Evolutionary conservation across 2,797 vertebrate genomes (phyloP).

Genomic region (Heliangelus exortis): DNA sequence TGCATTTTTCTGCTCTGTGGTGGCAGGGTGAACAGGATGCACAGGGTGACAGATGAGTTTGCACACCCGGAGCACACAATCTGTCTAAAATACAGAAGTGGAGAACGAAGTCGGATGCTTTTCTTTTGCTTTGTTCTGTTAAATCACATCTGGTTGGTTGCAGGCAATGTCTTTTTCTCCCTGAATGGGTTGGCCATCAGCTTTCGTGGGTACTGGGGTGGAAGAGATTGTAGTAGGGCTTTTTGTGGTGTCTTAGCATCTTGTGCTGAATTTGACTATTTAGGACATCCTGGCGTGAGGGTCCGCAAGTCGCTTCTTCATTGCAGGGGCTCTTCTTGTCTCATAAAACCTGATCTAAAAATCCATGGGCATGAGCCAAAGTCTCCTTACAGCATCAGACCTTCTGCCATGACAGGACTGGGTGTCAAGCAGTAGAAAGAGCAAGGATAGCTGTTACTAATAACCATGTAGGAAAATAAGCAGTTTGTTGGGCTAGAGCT

Average conservation of each 20-base stretch:
- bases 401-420: neutral
- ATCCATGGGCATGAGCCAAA: neutral
- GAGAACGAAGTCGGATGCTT: neutral
- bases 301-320: neutral
- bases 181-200: fast-evolving
- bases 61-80: neutral
- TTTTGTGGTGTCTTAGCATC: neutral
- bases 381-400: neutral
- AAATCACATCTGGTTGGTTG: neutral
- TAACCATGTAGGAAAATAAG: neutral
- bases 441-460: neutral
- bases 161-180: neutral
- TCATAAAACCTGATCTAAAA: neutral
- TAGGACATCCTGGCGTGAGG: neutral
- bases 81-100: neutral
- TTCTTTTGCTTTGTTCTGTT: neutral
- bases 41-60: neutral
- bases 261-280: neutral
- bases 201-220: neutral
- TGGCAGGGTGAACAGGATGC: neutral
- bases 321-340: neutral
- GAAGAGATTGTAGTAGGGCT: neutral
- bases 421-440: neutral
- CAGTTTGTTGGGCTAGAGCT: neutral
- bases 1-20: neutral